Evolutionary conservation across 2,113 vertebrate species (phyloP).

Genomic region (Oceanodroma tethys): DNA sequence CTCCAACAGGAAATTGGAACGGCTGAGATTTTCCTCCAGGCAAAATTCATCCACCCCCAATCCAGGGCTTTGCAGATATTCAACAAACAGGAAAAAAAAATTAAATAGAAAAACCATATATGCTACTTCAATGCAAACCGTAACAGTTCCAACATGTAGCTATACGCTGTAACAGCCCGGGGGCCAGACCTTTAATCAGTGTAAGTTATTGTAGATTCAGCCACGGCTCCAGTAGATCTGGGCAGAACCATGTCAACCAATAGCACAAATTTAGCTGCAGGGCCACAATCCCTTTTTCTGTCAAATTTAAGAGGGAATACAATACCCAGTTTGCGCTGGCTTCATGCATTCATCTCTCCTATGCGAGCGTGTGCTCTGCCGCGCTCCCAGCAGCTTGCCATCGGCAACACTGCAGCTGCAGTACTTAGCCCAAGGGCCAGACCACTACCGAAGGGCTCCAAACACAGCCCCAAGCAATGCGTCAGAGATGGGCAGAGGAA

Average conservation of each 20-base stretch:
- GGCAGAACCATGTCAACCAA: neutral
- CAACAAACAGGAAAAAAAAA: neutral
- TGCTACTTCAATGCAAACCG: neutral
- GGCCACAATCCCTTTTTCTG: neutral
- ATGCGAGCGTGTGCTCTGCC: rapidly evolving
- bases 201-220: neutral
- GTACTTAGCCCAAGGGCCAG: neutral
- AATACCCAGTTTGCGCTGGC: neutral
- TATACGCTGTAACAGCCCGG: neutral
- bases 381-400: rapidly evolving
- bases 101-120: neutral
- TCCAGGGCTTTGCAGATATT: neutral
- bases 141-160: neutral
- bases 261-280: neutral
- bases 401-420: neutral
- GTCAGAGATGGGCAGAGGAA: neutral
- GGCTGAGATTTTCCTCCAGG: neutral
- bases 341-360: neutral
- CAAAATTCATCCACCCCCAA: neutral
- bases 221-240: neutral
- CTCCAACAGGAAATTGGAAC: neutral
- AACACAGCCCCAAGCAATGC: rapidly evolving
- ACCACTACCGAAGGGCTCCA: rapidly evolving
- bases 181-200: neutral
- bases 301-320: neutral